Base-by-base conservation (phyloP, 1,140 invertebrate genomes). In the Drosophila leontia region DNA sequence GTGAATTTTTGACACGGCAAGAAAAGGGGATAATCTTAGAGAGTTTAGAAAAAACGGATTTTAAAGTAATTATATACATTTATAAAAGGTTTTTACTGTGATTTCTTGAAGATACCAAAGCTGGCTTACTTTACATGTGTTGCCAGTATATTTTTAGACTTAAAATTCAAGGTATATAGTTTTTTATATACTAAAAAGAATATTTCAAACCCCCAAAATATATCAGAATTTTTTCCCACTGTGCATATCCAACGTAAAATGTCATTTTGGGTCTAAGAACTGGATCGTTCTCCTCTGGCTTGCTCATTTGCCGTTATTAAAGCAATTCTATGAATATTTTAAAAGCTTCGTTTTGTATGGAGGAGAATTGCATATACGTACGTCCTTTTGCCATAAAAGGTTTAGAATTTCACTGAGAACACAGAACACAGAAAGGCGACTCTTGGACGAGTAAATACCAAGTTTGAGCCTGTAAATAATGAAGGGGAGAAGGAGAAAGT, bases 291-390 rank as follows among this genome's bases (percentile, higher is more conserved):
- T 70, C 34, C 56, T 64, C 37, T 64, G 32, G 72, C 70, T 75
- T 78, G 77, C 84, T 84, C 81, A 84, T 88, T 88, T 88, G 59
- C 60, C 81, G 81, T 88, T 88, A 88, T 85, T 88, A 88, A 88
- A 90, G 85, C 85, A 78, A 90, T 88, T 85, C 85, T 78, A 88
- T 88, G 81, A 88, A 88, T 88, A 88, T 90, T 88, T 88, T 90
- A 90, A 85, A 72, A 79, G 85, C 74, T 85, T 75, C 80, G 53
- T 19, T 45, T 45, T 34, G 47, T 44, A 9, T 8, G 32, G 13
- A 55, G 35, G 53, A 56, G 35, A 19, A 5, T 7, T 42, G 42
- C 44, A 41, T 32, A 23, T 32, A 37, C 32, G 7, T 32, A 42
- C 37, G 15, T 37, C 65, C 37, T 17, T 39, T 41, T 29, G 48